Evolutionary conservation across 1,140 invertebrate genomes (phyloP), one percentile per base, ranked within the genome.

Genomic region (Brachionus rotundiformis): DNA sequence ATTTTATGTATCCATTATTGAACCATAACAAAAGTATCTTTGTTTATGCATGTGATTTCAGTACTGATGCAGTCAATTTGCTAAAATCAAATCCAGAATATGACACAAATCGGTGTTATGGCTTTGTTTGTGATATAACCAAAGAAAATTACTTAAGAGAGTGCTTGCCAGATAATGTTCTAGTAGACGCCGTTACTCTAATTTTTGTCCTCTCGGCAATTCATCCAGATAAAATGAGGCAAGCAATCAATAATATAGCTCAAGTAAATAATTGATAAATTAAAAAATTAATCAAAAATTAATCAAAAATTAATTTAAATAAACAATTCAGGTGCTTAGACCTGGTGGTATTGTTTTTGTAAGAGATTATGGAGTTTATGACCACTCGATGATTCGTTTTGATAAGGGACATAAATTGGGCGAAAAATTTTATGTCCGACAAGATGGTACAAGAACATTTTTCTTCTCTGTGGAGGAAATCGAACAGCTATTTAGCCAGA

Each of bases 11-110:
- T 89, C 96, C 97, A 0, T 86, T 99, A 41, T 85, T 97, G 3
- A 92, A 95, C 86, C 94, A 94, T 84, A 91, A 92, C 33, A 87
- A 90, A 54, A 76, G 90, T 0, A 91, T 92, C 25, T 92, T 90
- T 84, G 92, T 96, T 84, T 94, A 94, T 87, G 95, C 94, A 3
- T 98, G 95, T 89, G 96, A 99, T 90, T 93, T 98, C 85, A 97
- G 95, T 6, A 91, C 92, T 36, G 91, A 93, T 88, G 96, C 96
- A 1, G 89, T 98, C 0, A 91, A 95, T 0, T 92, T 97, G 85
- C 91, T 97, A 0, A 93, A 93, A 65, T 41, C 54, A 84, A 84
- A 81, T 80, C 0, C 49, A 29, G 41, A 71, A 75, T 77, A 39
- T 82, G 68, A 80, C 49, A 33, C 13, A 47, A 59, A 81, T 83